phyloP scores from a whole-genome alignment of 2,113 vertebrate species.

The Ciconia stormi region DNA sequence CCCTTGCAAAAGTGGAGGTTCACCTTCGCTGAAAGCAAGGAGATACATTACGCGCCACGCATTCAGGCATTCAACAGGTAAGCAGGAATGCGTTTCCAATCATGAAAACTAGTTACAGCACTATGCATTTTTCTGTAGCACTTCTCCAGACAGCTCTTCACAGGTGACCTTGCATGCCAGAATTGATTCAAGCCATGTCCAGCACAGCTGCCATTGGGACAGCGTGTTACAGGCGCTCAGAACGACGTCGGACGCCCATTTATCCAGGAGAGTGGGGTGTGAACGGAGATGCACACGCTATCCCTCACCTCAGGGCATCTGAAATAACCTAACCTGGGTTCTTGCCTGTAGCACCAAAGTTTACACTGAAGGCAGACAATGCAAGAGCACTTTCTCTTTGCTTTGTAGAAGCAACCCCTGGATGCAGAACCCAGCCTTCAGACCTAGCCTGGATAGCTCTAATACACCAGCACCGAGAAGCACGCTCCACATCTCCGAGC shows the following conservation, averaged over 20 bases:
- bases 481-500: not conserved
- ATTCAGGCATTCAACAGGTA: not conserved
- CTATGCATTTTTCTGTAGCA: rapidly evolving
- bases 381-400: not conserved
- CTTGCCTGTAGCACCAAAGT: not conserved
- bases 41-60: not conserved
- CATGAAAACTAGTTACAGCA: not conserved
- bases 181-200: not conserved
- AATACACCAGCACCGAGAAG: not conserved
- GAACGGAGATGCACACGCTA: not conserved
- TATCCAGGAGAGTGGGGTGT: not conserved
- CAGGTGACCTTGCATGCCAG: not conserved
- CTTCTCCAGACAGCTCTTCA: not conserved
- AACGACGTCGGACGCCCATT: not conserved
- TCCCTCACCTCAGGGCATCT: not conserved
- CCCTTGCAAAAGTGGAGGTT: not conserved
- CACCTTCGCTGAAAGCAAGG: not conserved
- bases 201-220: not conserved
- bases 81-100: rapidly evolving
- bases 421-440: not conserved
- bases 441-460: not conserved
- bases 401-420: not conserved
- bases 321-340: not conserved
- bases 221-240: not conserved
- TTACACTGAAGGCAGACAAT: too few species aligned